Evolutionary conservation across 2,113 vertebrate species (phyloP).

Genomic region (Ammodytes marinus): DNA sequence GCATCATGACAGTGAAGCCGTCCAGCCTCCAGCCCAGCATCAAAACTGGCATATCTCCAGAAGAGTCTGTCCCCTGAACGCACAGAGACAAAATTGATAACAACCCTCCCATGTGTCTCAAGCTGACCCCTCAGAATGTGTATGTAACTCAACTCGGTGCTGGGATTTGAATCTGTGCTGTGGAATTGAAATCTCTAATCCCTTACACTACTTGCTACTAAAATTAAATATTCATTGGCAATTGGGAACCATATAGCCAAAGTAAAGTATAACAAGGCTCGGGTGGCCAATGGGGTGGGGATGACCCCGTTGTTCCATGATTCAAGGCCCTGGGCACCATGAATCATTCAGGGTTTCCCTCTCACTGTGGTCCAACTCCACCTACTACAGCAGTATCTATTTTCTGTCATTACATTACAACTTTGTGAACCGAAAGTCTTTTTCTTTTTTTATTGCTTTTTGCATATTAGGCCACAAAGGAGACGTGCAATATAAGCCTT

Average conservation of each 20-base stretch:
- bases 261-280: no score
- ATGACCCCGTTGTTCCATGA: no score
- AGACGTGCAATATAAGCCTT: conserved; percentile 26
- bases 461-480: conserved; percentile 14
- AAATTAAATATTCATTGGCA: no score
- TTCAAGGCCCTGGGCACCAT: background rate
- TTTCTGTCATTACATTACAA: background rate
- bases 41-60: background rate
- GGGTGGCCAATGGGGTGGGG: no score
- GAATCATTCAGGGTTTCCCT: background rate
- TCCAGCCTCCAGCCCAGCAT: background rate
- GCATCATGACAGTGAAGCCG: no score
- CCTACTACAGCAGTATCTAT: background rate
- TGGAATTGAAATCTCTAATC: no score
- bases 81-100: background rate
- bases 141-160: background rate
- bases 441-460: background rate
- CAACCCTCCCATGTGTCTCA: background rate
- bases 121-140: background rate
- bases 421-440: background rate
- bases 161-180: no score
- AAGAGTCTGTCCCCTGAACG: background rate
- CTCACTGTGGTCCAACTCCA: background rate
- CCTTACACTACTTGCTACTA: no score
- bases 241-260: no score